Conservation (phyloP, 2,797 vertebrate species). For the Dipus sagitta region DNA sequence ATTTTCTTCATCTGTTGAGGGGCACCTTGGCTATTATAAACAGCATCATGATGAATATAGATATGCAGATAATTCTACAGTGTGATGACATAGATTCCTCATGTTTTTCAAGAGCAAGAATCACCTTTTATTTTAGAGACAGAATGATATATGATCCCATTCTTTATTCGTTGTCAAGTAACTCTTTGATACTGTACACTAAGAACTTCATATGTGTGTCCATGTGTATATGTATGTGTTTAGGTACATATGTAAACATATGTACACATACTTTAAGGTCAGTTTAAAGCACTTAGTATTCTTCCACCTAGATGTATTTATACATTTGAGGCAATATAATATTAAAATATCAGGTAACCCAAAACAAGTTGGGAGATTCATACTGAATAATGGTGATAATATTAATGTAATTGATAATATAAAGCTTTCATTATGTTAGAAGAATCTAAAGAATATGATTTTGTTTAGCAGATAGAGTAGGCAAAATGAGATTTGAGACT, state of each 20-base stretch:
- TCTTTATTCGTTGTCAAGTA: not conserved
- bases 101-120: not conserved
- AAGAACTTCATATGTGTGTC: not conserved
- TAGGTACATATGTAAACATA: not conserved
- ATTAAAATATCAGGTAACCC: not conserved
- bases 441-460: conserved; percentile 29
- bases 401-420: not conserved
- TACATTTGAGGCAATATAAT: conserved; percentile 14
- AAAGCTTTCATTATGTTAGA: not conserved
- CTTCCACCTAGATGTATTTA: not conserved
- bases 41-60: not conserved
- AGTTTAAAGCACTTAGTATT: conserved; percentile 2
- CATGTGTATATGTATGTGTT: not conserved
- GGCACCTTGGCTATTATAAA: too few relatives aligned
- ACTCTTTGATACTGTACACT: not conserved
- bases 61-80: not conserved
- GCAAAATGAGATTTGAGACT: not conserved
- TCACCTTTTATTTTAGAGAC: not conserved
- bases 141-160: not conserved
- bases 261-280: not conserved
- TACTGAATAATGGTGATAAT: not conserved
- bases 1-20: not conserved
- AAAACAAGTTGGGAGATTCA: conserved; percentile 16
- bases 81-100: not conserved
- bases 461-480: not conserved